A percentile compares a stretch with the other conserved stretches of the same genome.
Evolutionary conservation across 1,140 invertebrate genomes (phyloP).

Genomic region (Sycophila sp.): DNA sequence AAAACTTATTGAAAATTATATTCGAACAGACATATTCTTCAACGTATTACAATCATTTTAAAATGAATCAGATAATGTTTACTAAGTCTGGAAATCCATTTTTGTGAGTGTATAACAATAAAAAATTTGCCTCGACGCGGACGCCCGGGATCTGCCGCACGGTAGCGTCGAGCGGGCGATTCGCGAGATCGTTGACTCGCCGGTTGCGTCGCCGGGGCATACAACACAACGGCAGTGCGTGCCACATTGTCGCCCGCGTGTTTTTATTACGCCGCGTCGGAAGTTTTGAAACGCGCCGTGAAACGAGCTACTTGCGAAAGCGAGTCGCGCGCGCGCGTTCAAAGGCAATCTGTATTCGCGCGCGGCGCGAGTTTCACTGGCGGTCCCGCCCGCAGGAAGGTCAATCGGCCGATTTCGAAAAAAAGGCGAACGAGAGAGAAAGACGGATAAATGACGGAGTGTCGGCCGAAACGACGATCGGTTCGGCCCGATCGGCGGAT

Average conservation of each 20-base stretch:
- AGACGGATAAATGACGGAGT: too few relatives aligned
- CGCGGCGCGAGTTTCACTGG: not conserved
- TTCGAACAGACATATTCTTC: too few relatives aligned
- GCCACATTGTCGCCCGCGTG: not conserved
- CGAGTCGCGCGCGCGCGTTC: not conserved
- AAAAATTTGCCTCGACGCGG: too few relatives aligned
- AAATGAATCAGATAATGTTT: too few relatives aligned
- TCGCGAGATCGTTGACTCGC: constrained; percentile 29
- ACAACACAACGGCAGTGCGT: not conserved
- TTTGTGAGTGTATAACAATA: too few relatives aligned
- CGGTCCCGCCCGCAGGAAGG: not conserved
- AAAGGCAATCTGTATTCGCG: constrained; percentile 6
- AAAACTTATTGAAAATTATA: too few relatives aligned
- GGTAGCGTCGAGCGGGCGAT: constrained; percentile 12
- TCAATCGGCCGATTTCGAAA: constrained; percentile 18
- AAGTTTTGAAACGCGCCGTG: constrained; percentile 28
- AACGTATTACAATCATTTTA: too few relatives aligned
- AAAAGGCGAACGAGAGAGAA: too few relatives aligned
- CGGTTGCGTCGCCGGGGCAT: not conserved
- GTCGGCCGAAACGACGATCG: too few relatives aligned
- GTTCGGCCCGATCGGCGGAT: too few relatives aligned
- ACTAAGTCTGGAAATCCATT: too few relatives aligned
- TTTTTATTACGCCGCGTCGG: constrained; percentile 25
- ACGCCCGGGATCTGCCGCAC: too few relatives aligned
- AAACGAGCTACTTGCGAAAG: constrained; percentile 22